A percentile compares a stretch with the other conserved stretches of the same genome.
These are phyloP conservation scores for Mandrillus leucophaeus DNA, from an alignment of 2,113 vertebrate genomes.

Conservation along the genomic window DNA sequence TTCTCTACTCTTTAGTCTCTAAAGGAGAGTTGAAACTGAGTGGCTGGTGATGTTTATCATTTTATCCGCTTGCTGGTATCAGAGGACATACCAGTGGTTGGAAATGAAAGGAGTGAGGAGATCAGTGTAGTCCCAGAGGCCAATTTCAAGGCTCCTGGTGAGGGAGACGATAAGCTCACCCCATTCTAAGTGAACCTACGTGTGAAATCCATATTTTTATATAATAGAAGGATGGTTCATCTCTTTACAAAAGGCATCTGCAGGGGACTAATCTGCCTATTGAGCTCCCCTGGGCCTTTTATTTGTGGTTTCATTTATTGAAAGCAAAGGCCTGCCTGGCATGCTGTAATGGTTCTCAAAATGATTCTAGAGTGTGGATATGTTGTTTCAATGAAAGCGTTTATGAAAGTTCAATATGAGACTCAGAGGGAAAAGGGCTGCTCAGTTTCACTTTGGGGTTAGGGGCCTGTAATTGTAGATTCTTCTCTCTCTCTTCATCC, in stretches of 20 bases:
- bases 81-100: neutral
- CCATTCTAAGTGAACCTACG: slow-evolving; percentile 48
- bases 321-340: neutral
- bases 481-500: neutral
- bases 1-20: neutral
- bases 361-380: slow-evolving; percentile 33
- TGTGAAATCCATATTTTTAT: slow-evolving; percentile 40
- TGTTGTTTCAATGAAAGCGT: slow-evolving; percentile 56
- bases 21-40: neutral
- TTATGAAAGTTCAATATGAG: slow-evolving; percentile 44
- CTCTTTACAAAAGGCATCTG: slow-evolving; percentile 54
- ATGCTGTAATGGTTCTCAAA: slow-evolving; percentile 28
- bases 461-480: neutral
- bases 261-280: slow-evolving; percentile 56
- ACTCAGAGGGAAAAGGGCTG: slow-evolving; percentile 7
- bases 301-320: slow-evolving; percentile 57
- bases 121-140: neutral
- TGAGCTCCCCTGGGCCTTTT: slow-evolving; percentile 43
- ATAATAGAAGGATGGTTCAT: neutral
- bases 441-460: neutral
- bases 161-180: neutral
- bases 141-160: neutral
- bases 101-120: neutral
- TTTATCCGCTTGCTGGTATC: slow-evolving; percentile 27
- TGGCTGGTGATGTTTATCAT: slow-evolving; percentile 1